Evolutionary conservation across 2,888 invertebrate species (phyloP), one percentile per base, ranked within the genome.

Genomic region (Chaetogeoica ovagalla): DNA sequence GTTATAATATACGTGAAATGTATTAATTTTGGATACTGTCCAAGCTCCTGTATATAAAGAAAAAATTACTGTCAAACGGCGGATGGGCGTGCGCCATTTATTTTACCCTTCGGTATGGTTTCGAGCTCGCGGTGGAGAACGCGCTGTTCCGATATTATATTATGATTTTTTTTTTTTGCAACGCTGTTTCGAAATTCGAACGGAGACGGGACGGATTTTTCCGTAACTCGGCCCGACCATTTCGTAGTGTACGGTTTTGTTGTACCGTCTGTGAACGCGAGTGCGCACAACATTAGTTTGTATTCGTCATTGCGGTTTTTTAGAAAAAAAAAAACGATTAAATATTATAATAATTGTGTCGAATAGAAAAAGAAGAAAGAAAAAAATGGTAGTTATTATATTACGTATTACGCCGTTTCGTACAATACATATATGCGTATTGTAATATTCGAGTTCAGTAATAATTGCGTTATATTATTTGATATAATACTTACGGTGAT

Each of bases 11-110:
- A 55, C 7, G 7, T 43, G 6, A 9, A 21, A 21, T 37, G 37
- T 39, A 65, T 37, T 55, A 65, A 55, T 74, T 74, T 65, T 74
- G 74, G 63, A 55, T 73, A 63, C 9, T 37, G 52, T 73, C 73
- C 63, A 73, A 37, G 43, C 43, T n/a, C n/a, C n/a, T 4, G 30
- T 30, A 30, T 30, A n/a, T n/a, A n/a, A n/a, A n/a, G n/a, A n/a
- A n/a, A n/a, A n/a, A n/a, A n/a, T n/a, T n/a, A 30, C 30, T 30
- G 30, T 30, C 30, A n/a, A 19, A 8, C n/a, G 55, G 17, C 55
- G 55, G 13, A 2, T 11, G 19, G 30, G 30, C 15, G 59, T 59
- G 15, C 59, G n/a, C 21, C 13, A 13, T 48, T 48, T 15, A 15
- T 48, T 37, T 65, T 65, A 39, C 55, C 52, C 63, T 37, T 19